Evolutionary conservation across 2,797 vertebrate species (phyloP).

Genomic region (Ceyx erithaca): DNA sequence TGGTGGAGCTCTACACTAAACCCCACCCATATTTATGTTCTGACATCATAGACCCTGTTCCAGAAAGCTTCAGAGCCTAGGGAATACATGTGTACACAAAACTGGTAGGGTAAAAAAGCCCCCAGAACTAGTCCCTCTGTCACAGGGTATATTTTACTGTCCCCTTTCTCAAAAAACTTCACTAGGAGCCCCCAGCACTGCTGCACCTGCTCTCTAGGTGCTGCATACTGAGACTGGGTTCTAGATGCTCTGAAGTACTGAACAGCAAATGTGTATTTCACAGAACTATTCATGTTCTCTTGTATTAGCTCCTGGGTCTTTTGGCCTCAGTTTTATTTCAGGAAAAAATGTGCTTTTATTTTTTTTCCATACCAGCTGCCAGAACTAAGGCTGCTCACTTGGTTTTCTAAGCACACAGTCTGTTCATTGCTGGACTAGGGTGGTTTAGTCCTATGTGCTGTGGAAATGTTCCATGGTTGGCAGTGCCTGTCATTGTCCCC

Average conservation of each 20-base stretch:
- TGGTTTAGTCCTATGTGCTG: background rate
- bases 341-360: background rate
- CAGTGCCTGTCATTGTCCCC: background rate
- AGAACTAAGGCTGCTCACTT: background rate
- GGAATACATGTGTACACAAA: background rate
- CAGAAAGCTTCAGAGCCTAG: background rate
- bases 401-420: background rate
- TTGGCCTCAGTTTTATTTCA: background rate
- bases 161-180: background rate
- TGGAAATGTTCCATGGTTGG: background rate
- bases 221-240: background rate
- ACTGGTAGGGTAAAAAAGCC: rapidly evolving
- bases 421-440: rapidly evolving
- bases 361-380: background rate
- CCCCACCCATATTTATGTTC: background rate
- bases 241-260: background rate
- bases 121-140: background rate
- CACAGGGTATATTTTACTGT: background rate
- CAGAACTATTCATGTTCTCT: background rate
- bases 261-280: background rate
- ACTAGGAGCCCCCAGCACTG: background rate
- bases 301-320: background rate
- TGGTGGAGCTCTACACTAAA: background rate
- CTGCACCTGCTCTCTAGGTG: background rate
- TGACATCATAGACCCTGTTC: background rate